Evolutionary conservation across 2,888 invertebrate genomes (phyloP), one percentile per base, ranked within the genome.

Genomic region (Sturmia bella): DNA sequence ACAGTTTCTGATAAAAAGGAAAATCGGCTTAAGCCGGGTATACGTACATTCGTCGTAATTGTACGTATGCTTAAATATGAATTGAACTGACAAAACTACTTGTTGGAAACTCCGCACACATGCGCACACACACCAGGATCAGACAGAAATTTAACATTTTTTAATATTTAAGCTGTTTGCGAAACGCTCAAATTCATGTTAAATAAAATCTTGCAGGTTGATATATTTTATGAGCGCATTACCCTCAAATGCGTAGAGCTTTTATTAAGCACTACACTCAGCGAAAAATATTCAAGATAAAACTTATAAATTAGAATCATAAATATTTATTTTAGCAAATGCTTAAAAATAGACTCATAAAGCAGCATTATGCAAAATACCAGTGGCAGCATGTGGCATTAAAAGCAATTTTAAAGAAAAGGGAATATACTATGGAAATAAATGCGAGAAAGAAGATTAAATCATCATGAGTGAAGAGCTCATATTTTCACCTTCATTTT

Each of bases 211-310:
- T 32, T 45, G 68, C 63, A 69, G 76, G 68, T 68, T 63, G 76
- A 73, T 76, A 32, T 32, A 63, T 76, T 83, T 83, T 78, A 82
- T 78, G 82, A 74, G 82, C 82, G 74, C 82, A 82, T 66, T 82
- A 78, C 78, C 82, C 82, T 74, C 82, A 59, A 77, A 82, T 57
- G 77, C 74, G 74, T 70, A 56, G 39, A 43, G 17, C 41, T 64
- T 69, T 69, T 43, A 59, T 50, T 45, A 41, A 12, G 21, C 43
- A 37, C 3, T 24, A 78, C 57, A n/a, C 77, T 72, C 64, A 41
- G 32, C 13, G 43, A 64, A 72, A 63, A 39, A 19, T 4, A 27
- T n/a, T 32, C 32, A 32, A 7, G 27, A 27, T 4, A 27, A 6
- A 27, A 27, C 3, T 27, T 6, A n/a, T n/a, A n/a, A n/a, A 1